A percentile compares a stretch with the other conserved stretches of the same genome.
Conservation (phyloP, 37 sponge, comb jelly and placozoan species). For the Ephydatia muelleri region DNA sequence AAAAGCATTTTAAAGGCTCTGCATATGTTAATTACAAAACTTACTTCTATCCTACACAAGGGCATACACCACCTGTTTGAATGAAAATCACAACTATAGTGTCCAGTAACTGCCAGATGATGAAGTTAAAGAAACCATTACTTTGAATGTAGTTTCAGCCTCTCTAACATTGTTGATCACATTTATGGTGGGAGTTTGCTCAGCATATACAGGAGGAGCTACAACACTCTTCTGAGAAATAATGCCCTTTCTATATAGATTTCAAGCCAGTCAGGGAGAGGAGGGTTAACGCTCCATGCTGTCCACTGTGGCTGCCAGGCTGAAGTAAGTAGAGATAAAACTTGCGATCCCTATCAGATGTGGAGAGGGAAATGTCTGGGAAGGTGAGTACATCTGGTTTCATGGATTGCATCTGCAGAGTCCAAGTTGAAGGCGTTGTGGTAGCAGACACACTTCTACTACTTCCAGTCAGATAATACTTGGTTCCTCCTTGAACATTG, state of each 20-base stretch:
- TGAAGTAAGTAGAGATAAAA: background rate
- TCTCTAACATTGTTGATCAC: background rate
- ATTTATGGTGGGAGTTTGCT: background rate
- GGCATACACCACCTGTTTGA: too few relatives aligned
- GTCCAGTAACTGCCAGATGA: too few relatives aligned
- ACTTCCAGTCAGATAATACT: background rate
- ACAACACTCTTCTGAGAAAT: background rate
- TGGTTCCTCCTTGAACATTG: slow-evolving; percentile 13
- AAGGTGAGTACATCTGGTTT: slow-evolving; percentile 5
- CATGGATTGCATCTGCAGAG: background rate
- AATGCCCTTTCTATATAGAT: background rate
- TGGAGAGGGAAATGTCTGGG: background rate
- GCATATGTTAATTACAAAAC: too few relatives aligned
- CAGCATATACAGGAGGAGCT: background rate
- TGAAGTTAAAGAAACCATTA: too few relatives aligned
- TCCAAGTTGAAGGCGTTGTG: background rate
- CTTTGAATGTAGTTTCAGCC: background rate
- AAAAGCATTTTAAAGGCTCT: too few relatives aligned
- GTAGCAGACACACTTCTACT: background rate
- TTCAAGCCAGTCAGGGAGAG: background rate
- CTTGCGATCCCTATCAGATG: background rate
- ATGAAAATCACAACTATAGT: too few relatives aligned
- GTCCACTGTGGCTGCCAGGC: background rate
- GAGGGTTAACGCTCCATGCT: background rate
- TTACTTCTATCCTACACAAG: too few relatives aligned